phyloP scores from a whole-genome alignment of 2,113 vertebrate genomes.

The Ornithorhynchus anatinus region DNA sequence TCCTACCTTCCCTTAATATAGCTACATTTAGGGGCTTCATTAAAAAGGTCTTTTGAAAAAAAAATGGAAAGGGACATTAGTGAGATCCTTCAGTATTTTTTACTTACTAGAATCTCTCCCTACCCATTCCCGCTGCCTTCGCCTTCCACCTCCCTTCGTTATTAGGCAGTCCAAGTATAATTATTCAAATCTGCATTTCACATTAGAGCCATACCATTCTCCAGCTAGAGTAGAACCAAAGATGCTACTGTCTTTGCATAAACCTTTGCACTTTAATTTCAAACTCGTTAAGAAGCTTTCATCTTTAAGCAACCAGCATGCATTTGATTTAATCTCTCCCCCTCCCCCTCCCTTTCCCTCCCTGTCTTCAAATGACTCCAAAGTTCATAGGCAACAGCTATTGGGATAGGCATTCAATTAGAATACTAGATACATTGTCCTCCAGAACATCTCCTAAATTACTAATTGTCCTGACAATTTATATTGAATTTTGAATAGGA shows the following conservation, averaged over 20 bases:
- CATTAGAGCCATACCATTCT: not conserved
- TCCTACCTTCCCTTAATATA: not conserved
- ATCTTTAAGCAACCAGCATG: not conserved
- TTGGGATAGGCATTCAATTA: fast-evolving
- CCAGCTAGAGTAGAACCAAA: not conserved
- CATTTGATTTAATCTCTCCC: not conserved
- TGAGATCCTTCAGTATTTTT: not conserved
- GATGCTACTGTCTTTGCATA: not conserved
- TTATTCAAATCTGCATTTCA: not conserved
- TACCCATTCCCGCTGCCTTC: not conserved
- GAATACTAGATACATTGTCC: too few species aligned
- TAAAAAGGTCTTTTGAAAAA: not conserved
- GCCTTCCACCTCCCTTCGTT: not conserved
- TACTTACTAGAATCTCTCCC: too few species aligned
- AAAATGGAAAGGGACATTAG: not conserved
- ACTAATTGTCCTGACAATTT: not conserved
- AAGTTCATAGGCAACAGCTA: not conserved
- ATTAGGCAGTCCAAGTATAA: not conserved
- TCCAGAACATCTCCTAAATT: not conserved
- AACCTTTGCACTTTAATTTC: not conserved
- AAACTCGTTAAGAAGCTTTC: not conserved
- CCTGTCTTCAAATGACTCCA: not conserved
- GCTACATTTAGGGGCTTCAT: not conserved
- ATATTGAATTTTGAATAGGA: not conserved
- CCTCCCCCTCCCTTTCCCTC: not conserved